Evolutionary conservation across 2,888 invertebrate genomes (phyloP).

Genomic region (Eledona agricola): DNA sequence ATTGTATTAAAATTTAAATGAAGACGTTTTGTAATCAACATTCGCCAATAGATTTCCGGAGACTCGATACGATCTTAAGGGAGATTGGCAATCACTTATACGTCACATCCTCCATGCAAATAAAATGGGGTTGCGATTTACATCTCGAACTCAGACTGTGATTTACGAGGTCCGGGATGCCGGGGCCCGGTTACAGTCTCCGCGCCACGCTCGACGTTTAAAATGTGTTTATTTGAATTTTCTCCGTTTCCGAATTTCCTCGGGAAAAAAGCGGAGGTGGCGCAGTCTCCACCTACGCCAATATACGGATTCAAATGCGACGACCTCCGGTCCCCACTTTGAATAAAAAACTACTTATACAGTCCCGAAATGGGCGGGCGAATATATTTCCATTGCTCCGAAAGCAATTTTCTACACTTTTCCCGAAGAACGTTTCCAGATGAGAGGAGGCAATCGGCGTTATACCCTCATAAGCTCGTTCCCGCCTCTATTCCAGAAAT

Average conservation of each 20-base stretch:
- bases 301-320: slow-evolving; percentile 55
- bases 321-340: slow-evolving; percentile 48
- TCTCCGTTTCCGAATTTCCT: slow-evolving; percentile 6
- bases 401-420: slow-evolving; percentile 55
- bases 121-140: slow-evolving; percentile 60
- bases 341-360: slow-evolving; percentile 59
- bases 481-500: slow-evolving; percentile 51
- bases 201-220: slow-evolving; percentile 55
- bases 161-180: slow-evolving; percentile 46
- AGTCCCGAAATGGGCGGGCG: slow-evolving; percentile 53
- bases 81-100: slow-evolving; percentile 62
- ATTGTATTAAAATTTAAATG: slow-evolving; percentile 62
- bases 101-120: slow-evolving; percentile 63
- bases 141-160: slow-evolving; percentile 56
- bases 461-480: slow-evolving; percentile 52
- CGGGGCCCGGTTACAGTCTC: slow-evolving; percentile 42
- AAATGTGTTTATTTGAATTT: slow-evolving; percentile 60
- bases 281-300: slow-evolving; percentile 40
- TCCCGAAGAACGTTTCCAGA: slow-evolving; percentile 45
- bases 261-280: too few species aligned
- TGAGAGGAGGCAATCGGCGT: slow-evolving; percentile 44
- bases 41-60: slow-evolving; percentile 62
- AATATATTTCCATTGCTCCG: slow-evolving; percentile 55
- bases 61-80: slow-evolving; percentile 55
- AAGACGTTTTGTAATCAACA: slow-evolving; percentile 62